Evolutionary conservation across 2,797 vertebrate genomes (phyloP).

Genomic region (Sebastes vulpes): DNA sequence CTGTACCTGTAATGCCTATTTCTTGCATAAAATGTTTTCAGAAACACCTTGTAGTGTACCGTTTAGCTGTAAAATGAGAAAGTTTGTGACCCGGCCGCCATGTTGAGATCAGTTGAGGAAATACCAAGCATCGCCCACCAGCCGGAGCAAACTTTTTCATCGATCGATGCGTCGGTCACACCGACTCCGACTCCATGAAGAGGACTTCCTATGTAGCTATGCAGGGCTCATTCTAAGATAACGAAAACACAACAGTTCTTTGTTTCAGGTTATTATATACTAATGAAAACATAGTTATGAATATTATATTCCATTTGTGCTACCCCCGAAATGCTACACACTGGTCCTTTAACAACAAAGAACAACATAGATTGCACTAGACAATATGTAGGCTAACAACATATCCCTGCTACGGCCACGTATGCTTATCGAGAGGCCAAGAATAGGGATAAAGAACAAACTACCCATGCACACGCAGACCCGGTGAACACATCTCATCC

Average conservation of each 20-base stretch:
- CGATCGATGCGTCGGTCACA: no score
- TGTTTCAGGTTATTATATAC: background rate
- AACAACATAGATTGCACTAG: background rate
- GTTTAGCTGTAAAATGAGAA: no score
- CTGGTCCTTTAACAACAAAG: background rate
- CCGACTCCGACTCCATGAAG: background rate
- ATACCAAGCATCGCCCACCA: no score
- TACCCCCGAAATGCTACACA: background rate
- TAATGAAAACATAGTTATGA: background rate
- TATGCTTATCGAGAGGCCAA: background rate
- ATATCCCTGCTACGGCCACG: background rate
- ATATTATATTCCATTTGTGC: background rate
- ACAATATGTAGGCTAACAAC: background rate
- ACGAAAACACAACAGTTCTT: background rate
- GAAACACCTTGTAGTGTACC: no score
- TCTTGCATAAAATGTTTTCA: no score
- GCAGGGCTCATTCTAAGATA: background rate
- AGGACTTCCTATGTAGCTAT: background rate
- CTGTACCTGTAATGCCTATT: no score
- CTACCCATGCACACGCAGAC: constrained; percentile 6
- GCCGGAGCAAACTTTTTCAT: no score
- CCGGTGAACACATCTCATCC: constrained; percentile 32
- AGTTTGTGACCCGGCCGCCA: no score
- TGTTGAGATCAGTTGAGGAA: no score
- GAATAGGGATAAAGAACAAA: background rate